Evolutionary conservation across 1,140 invertebrate genomes (phyloP).

Genomic region (Drosophila leontia): DNA sequence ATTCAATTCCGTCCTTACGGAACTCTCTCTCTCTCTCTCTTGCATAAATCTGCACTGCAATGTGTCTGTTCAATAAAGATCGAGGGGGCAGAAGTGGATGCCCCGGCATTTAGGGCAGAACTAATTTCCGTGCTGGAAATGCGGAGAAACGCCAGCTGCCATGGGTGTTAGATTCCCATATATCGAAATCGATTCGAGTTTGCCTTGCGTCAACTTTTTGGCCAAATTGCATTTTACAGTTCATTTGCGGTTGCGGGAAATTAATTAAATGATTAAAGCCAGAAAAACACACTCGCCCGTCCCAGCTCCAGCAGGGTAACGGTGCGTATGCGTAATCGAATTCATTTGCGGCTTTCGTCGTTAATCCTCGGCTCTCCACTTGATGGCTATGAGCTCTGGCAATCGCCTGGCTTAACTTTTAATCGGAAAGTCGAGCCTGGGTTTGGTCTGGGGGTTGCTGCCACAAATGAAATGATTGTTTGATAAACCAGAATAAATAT

Average conservation of each 20-base stretch:
- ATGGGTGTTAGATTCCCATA: not conserved
- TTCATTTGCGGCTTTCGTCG: conserved; percentile 36
- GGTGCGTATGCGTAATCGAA: conserved; percentile 65
- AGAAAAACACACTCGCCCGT: not conserved
- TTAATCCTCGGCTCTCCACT: conserved; percentile 34
- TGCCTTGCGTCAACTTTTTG: not conserved
- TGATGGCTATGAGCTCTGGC: conserved; percentile 26
- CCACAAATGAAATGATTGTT: conserved; percentile 6
- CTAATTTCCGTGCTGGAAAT: conserved; percentile 68
- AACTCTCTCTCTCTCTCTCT: conserved; percentile 36
- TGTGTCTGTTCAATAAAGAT: conserved; percentile 53
- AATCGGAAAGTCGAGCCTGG: conserved; percentile 3
- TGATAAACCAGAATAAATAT: not conserved
- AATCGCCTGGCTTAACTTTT: conserved; percentile 32
- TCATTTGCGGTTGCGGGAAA: conserved; percentile 49
- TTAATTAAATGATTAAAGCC: conserved; percentile 58
- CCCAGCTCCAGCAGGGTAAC: conserved; percentile 1
- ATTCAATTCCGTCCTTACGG: conserved; percentile 33
- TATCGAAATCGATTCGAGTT: conserved; percentile 26
- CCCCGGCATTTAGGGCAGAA: conserved; percentile 19
- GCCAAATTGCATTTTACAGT: conserved; percentile 40
- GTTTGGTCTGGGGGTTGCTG: not conserved
- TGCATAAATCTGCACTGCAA: conserved; percentile 62
- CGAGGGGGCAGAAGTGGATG: not conserved
- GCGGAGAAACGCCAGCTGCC: conserved; percentile 13